Base-by-base conservation (phyloP, 2,797 vertebrate species). In the Periophthalmus magnuspinnatus region DNA sequence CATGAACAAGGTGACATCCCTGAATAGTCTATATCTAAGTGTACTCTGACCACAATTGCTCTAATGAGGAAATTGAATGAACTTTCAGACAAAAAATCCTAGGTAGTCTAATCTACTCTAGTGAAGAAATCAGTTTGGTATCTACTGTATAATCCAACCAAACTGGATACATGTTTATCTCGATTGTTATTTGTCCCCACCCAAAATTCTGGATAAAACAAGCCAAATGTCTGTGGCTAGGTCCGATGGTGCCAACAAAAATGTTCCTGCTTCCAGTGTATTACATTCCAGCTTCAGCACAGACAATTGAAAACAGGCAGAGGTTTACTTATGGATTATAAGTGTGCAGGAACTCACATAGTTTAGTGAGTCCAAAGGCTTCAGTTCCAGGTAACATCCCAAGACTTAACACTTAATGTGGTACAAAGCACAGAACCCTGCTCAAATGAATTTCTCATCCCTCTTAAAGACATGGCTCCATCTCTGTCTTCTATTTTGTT, bases 251-350 rank as follows among this genome's bases (percentile, higher is more conserved):
- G 87, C 88, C 88, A 90, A 90, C 70, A 87, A 74, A 87, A 91
- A 89, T 80, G 62, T 77, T 90, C 73, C 72, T 34, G 1, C 60
- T 85, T 91, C 75, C 81, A 82, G 70, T 45, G 67, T 63, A 75
- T 71, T 75, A 56, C 81, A 84, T 90, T 89, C 88, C 88, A 83
- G 47, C 0, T 67, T 66, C 68, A 61, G 68, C 78, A 82, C 83
- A 84, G 78, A 47, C 67, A 84, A 88, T 87, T 89, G 77, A 84
- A 90, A 90, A 82, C 88, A 91, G 80, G 52, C 79, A 76, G 54
- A 75, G 72, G 75, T 80, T 84, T 72, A 81, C 77, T 79, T 74
- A 84, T 77, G 79, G 80, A 86, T 84, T 70, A 81, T 61, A 76
- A 71, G 24, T 70, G 75, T 67, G 74, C 68, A 81, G 75, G 82